phyloP scores from a whole-genome alignment of 2,888 invertebrate genomes.

The Eurytoma adleriae region DNA sequence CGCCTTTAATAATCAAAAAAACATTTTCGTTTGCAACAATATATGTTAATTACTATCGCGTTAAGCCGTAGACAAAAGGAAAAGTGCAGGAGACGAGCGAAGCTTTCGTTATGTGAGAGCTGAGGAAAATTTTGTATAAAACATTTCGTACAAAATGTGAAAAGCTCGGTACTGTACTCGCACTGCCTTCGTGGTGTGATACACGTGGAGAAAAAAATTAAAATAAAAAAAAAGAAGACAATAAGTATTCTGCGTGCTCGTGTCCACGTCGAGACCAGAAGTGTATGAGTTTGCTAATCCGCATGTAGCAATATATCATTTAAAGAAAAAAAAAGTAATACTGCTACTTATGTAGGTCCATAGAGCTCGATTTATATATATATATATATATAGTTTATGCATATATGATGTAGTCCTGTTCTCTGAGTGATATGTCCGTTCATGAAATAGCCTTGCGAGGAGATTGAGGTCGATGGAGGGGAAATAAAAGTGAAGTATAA shows the following conservation, averaged over 20 bases:
- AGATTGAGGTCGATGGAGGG: conserved; percentile 59
- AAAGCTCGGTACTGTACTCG: neutral
- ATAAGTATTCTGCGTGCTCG: conserved; percentile 53
- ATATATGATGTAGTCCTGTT: conserved; percentile 63
- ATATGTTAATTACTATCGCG: neutral
- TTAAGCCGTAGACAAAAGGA: neutral
- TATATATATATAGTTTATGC: conserved; percentile 57
- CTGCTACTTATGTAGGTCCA: conserved; percentile 53
- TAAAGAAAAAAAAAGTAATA: conserved; percentile 40
- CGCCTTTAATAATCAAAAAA: conserved; percentile 46
- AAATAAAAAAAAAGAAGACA: conserved; percentile 35
- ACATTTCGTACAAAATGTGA: conserved; percentile 5
- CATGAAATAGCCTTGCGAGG: conserved; percentile 62
- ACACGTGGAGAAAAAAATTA: conserved; percentile 26
- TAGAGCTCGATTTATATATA: conserved; percentile 49
- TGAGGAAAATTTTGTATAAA: conserved; percentile 16
- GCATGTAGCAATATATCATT: conserved; percentile 25
- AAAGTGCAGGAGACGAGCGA: conserved; percentile 8
- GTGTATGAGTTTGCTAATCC: conserved; percentile 26
- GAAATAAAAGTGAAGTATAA: conserved; percentile 51
- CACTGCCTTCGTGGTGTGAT: neutral
- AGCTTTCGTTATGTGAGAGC: conserved; percentile 18
- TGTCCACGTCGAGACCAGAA: conserved; percentile 8
- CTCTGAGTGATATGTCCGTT: conserved; percentile 68
- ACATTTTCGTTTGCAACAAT: conserved; percentile 20